These are phyloP conservation scores for Sphenopsis melanotis DNA, from an alignment of 2,797 vertebrate species.

Conservation along the genomic window DNA sequence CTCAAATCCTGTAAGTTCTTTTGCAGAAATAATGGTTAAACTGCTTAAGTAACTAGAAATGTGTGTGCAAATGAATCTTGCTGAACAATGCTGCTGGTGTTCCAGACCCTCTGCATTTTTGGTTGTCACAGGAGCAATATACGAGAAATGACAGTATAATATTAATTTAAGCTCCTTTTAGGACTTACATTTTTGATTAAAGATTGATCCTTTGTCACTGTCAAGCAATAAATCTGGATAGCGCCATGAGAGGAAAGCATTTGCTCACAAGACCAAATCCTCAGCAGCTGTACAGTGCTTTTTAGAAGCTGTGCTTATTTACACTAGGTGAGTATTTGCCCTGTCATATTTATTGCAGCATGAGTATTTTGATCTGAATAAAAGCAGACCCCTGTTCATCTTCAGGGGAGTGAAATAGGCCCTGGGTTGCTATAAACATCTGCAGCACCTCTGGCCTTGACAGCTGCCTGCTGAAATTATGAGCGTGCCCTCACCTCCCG, in stretches of 20 bases:
- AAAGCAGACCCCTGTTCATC: background rate
- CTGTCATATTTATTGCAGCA: background rate
- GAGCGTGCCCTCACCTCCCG: background rate
- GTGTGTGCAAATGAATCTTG: background rate
- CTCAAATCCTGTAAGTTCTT: background rate
- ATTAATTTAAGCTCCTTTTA: background rate
- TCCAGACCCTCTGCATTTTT: background rate
- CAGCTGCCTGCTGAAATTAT: background rate
- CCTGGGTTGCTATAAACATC: background rate
- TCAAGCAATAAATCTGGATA: background rate
- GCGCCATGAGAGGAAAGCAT: background rate
- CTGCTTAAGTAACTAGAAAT: background rate
- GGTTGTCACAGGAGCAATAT: background rate
- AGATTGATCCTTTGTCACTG: background rate
- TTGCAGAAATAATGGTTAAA: background rate
- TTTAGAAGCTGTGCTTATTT: background rate
- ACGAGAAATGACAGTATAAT: background rate
- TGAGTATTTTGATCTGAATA: background rate
- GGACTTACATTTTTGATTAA: background rate
- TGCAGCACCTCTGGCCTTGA: slow-evolving; percentile 17
- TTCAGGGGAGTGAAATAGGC: background rate
- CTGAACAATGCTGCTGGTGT: background rate
- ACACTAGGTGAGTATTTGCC: background rate
- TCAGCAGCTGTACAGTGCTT: background rate
- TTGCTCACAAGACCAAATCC: background rate